Conservation (phyloP, 2,888 invertebrate species). For the Arctia plantaginis region DNA sequence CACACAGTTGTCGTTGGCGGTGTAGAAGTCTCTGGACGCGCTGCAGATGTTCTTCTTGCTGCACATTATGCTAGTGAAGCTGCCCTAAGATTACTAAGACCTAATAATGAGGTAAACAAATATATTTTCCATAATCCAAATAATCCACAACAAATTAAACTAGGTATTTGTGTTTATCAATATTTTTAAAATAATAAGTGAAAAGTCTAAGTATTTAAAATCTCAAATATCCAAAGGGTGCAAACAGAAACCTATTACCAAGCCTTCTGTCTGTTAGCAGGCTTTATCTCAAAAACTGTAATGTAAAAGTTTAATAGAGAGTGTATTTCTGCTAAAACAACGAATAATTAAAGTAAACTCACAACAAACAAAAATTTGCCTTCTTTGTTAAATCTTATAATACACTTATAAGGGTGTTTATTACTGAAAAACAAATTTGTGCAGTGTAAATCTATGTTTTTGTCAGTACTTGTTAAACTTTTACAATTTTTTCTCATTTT, state of each 20-base stretch:
- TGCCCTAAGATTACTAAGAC: constrained; percentile 96
- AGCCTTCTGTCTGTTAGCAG: background rate
- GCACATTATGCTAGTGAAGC: constrained; percentile 98
- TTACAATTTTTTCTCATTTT: no score
- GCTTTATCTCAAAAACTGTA: background rate
- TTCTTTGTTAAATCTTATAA: no score
- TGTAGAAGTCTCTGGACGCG: constrained; percentile 91
- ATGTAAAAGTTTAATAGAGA: background rate
- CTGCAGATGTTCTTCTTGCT: constrained; percentile 98
- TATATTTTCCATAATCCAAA: background rate
- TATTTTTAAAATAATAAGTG: no score
- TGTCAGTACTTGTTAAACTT: no score
- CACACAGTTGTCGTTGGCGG: constrained; percentile 97
- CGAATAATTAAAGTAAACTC: no score
- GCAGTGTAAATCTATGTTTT: no score
- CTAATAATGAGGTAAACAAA: constrained; percentile 92
- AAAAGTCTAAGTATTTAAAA: background rate
- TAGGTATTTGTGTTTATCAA: no score
- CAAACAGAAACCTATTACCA: background rate
- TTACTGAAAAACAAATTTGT: no score
- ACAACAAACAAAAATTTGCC: no score
- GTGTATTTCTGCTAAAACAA: background rate
- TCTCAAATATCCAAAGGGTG: background rate
- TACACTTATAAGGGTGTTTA: no score
- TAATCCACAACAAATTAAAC: no score